Evolutionary conservation across 2,797 vertebrate genomes (phyloP).

Genomic region (Danionella dracula): DNA sequence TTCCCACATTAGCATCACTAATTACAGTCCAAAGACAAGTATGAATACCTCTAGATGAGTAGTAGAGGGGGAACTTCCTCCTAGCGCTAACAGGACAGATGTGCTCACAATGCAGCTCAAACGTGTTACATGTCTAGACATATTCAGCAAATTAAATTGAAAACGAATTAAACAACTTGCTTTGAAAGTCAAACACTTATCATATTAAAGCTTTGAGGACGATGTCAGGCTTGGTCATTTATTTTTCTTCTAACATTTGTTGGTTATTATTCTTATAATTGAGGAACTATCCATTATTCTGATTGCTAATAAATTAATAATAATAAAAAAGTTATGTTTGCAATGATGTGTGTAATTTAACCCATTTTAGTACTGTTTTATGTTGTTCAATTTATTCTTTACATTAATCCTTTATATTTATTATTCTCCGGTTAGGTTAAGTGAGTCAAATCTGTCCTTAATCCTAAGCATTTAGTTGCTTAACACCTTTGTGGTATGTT

Average conservation of each 20-base stretch:
- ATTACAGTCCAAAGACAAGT: conserved; percentile 71
- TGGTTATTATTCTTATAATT: too few species aligned
- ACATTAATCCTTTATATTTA: too few species aligned
- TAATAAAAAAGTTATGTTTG: too few species aligned
- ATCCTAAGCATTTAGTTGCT: too few species aligned
- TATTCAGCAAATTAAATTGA: neutral
- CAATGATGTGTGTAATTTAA: too few species aligned
- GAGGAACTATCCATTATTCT: too few species aligned
- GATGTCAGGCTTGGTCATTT: neutral
- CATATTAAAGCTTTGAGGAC: neutral
- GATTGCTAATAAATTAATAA: too few species aligned
- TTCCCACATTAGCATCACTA: conserved; percentile 69
- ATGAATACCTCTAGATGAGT: conserved; percentile 72
- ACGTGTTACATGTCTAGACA: conserved; percentile 50
- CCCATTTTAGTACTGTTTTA: too few species aligned
- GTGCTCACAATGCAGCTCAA: conserved; percentile 57
- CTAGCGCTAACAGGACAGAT: conserved; percentile 63
- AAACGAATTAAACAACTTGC: neutral
- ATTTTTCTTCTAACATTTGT: neutral
- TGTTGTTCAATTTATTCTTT: too few species aligned
- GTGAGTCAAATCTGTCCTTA: too few species aligned
- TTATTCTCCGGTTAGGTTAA: too few species aligned
- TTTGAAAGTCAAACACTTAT: neutral
- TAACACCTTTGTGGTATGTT: too few species aligned
- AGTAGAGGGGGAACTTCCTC: conserved; percentile 61